These are phyloP conservation scores for Pyrgilauda ruficollis DNA, from an alignment of 2,113 vertebrate species.

Conservation along the genomic window DNA sequence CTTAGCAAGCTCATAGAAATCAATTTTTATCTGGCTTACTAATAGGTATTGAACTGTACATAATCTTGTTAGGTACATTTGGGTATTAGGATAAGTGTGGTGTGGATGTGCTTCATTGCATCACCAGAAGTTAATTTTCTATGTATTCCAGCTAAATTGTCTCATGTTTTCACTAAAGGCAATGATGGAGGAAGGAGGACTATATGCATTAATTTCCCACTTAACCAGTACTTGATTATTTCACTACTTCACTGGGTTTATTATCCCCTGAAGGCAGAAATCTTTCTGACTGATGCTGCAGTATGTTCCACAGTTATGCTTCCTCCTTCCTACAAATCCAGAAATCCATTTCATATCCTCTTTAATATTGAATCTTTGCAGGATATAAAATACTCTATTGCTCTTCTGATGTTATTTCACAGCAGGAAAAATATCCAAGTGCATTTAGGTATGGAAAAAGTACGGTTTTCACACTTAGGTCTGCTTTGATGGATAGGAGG, in stretches of 20 bases:
- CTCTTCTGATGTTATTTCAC: background rate
- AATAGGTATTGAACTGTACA: background rate
- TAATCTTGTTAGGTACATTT: background rate
- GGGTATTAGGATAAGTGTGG: background rate
- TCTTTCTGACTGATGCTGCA: background rate
- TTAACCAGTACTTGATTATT: background rate
- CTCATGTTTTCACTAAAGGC: background rate
- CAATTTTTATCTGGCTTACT: background rate
- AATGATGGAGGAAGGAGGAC: accelerated
- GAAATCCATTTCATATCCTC: background rate
- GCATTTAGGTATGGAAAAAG: background rate
- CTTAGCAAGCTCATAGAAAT: background rate
- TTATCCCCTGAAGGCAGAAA: background rate
- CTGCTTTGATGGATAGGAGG: background rate
- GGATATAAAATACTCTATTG: background rate
- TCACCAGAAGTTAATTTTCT: background rate
- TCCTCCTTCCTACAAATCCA: background rate
- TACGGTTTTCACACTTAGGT: background rate
- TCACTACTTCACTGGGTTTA: background rate
- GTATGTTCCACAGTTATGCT: background rate
- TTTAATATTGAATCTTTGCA: background rate
- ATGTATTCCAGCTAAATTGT: background rate
- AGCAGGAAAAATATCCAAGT: background rate
- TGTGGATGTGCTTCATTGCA: background rate
- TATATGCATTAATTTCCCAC: background rate